These are phyloP conservation scores for Gorilla gorilla DNA, from an alignment of 2,113 vertebrate genomes.

Conservation along the genomic window DNA sequence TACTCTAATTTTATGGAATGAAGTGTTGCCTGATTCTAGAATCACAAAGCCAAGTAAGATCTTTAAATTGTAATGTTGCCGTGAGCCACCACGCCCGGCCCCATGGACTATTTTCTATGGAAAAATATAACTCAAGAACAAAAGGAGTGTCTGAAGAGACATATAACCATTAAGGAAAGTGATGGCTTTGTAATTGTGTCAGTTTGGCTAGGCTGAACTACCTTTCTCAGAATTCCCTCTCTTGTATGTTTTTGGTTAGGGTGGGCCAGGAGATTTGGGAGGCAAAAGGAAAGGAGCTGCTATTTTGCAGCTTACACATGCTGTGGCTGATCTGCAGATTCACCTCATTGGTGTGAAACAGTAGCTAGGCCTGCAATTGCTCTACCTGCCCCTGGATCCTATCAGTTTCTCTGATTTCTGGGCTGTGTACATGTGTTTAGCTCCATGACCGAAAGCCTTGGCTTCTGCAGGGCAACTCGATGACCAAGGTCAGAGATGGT, in stretches of 20 bases:
- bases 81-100: too few species aligned
- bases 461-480: background rate
- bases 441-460: background rate
- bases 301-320: background rate
- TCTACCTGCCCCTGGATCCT: background rate
- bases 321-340: background rate
- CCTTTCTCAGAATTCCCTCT: background rate
- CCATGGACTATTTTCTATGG: background rate
- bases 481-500: background rate
- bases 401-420: background rate
- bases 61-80: background rate
- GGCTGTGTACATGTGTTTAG: background rate
- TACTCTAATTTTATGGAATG: background rate
- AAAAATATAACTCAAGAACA: background rate
- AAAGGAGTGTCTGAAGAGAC: background rate
- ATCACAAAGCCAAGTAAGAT: background rate
- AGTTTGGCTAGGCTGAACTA: background rate
- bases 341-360: background rate
- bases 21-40: background rate
- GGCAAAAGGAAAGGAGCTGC: background rate
- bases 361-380: background rate
- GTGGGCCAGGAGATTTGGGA: background rate
- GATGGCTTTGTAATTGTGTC: background rate
- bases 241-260: conserved; percentile 1
- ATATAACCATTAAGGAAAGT: background rate